Percentiles rank a stretch among this genome's conserved stretches.
phyloP scores from a whole-genome alignment of 1,140 invertebrate genomes.

The Adoxophyes honmai region DNA sequence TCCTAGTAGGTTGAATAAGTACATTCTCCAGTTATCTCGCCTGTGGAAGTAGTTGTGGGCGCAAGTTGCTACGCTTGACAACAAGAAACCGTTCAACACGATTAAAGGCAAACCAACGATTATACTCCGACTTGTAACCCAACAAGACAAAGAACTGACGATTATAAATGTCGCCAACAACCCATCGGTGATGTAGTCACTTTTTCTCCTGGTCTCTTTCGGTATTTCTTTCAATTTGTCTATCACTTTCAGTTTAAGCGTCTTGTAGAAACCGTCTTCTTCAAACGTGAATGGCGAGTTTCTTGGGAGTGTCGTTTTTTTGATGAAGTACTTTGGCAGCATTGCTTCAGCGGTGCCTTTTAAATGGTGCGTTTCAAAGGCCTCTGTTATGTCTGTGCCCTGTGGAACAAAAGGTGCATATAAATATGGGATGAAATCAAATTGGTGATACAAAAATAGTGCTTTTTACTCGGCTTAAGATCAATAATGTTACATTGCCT shows the following conservation, averaged over 20 bases:
- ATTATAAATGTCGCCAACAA: slow-evolving; percentile 74
- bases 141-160: slow-evolving; percentile 75
- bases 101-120: slow-evolving; percentile 40
- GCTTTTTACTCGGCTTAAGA: too few species aligned
- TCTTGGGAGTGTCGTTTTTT: slow-evolving; percentile 73
- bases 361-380: slow-evolving; percentile 84
- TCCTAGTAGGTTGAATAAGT: slow-evolving; percentile 84
- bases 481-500: too few species aligned
- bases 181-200: slow-evolving; percentile 77
- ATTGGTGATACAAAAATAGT: too few species aligned
- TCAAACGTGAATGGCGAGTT: slow-evolving; percentile 83
- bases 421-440: too few species aligned
- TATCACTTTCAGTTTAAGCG: slow-evolving; percentile 79
- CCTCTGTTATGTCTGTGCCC: slow-evolving; percentile 88
- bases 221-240: slow-evolving; percentile 71
- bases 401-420: slow-evolving; percentile 31
- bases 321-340: slow-evolving; percentile 81
- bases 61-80: slow-evolving; percentile 78
- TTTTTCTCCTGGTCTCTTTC: slow-evolving; percentile 45
- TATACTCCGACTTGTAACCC: slow-evolving; percentile 55
- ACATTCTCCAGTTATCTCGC: slow-evolving; percentile 89
- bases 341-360: slow-evolving; percentile 76
- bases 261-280: slow-evolving; percentile 83
- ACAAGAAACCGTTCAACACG: slow-evolving; percentile 64
- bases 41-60: slow-evolving; percentile 92